phyloP scores from a whole-genome alignment of 1,140 invertebrate genomes.

The Eupeodes corollae region DNA sequence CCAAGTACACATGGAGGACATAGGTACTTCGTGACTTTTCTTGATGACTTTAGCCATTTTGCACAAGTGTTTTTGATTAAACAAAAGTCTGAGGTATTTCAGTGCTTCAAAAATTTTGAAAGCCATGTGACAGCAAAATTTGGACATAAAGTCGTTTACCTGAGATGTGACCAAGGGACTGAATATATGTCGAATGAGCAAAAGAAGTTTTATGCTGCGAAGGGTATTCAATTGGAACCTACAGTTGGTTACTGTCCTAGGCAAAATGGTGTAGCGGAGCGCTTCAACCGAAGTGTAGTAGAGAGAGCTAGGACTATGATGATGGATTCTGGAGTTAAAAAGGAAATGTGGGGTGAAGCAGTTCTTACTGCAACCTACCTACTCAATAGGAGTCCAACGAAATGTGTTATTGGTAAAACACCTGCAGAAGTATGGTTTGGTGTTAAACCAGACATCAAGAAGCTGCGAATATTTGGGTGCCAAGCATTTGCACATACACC shows the following conservation, averaged over 20 bases:
- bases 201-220: neutral
- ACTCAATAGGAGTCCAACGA: slow-evolving; percentile 6
- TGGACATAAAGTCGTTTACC: no score
- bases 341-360: slow-evolving; percentile 26
- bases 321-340: no score
- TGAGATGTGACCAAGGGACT: slow-evolving; percentile 21
- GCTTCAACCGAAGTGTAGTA: slow-evolving; percentile 18
- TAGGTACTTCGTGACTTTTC: no score
- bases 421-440: no score
- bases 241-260: slow-evolving; percentile 23
- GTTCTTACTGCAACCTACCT: no score
- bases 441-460: slow-evolving; percentile 16
- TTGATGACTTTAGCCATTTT: no score
- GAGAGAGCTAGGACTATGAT: slow-evolving; percentile 18
- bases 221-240: slow-evolving; percentile 12
- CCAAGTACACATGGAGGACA: no score
- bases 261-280: slow-evolving; percentile 26
- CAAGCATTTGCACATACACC: no score
- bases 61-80: no score
- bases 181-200: slow-evolving; percentile 14
- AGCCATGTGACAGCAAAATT: no score
- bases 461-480: slow-evolving; percentile 21
- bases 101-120: no score
- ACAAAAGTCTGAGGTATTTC: no score
- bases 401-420: slow-evolving; percentile 22